Evolutionary conservation across 2,113 vertebrate genomes (phyloP).

Genomic region (Nycticryphes semicollaris): DNA sequence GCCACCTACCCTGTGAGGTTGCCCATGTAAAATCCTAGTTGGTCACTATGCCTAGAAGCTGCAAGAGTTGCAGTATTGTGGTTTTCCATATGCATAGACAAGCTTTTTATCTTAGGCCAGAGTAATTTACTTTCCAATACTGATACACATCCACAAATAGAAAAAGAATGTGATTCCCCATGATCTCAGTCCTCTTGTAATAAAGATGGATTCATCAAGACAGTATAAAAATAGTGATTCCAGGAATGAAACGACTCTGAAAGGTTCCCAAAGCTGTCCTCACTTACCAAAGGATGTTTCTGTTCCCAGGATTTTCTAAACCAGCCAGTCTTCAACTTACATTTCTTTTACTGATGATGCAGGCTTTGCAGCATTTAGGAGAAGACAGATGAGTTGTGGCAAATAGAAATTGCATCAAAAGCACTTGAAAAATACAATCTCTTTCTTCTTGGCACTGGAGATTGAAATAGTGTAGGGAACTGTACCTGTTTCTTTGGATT

Average conservation of each 20-base stretch:
- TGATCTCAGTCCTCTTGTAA: background rate
- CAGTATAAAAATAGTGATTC: background rate
- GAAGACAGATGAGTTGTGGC: background rate
- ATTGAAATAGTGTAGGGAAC: background rate
- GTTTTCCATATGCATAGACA: background rate
- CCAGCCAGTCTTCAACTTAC: background rate
- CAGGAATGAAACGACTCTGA: background rate
- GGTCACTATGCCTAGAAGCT: background rate
- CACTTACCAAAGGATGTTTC: background rate
- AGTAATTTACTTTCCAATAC: background rate
- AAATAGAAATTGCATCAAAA: background rate
- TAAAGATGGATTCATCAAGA: background rate
- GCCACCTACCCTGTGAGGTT: background rate
- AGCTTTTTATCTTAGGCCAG: background rate
- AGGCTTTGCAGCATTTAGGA: background rate
- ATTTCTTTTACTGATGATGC: background rate
- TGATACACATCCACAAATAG: background rate
- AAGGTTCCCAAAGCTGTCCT: background rate
- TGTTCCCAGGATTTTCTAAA: background rate
- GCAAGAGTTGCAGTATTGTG: background rate
- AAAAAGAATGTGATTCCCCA: background rate
- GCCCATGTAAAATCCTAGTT: background rate
- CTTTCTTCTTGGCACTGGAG: background rate
- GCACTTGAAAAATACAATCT: background rate
- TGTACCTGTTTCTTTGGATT: background rate